A percentile compares a stretch with the other conserved stretches of the same genome.
These are phyloP conservation scores for Dendronephthya gigantea DNA, from an alignment of 64 coral and sea anemone genomes.

Conservation along the genomic window DNA sequence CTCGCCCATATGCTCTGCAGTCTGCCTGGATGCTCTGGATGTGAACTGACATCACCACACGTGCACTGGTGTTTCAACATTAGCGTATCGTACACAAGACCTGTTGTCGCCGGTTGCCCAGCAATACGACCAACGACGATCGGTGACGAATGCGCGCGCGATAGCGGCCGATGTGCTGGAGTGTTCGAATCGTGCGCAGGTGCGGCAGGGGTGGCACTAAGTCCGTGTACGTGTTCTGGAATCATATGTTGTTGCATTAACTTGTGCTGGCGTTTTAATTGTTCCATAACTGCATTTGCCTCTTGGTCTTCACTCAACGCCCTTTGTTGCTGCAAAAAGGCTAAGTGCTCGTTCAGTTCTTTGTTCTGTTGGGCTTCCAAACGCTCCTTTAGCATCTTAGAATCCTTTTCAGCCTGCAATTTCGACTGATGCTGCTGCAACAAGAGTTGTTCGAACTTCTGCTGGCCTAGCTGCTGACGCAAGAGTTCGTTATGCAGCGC, in stretches of 20 bases:
- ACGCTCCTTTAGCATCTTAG: background rate
- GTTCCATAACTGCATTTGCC: background rate
- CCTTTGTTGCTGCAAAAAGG: background rate
- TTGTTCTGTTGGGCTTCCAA: background rate
- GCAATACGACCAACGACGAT: conserved; percentile 53
- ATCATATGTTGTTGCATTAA: conserved; percentile 56
- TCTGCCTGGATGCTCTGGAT: conserved; percentile 88
- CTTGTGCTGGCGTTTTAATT: conserved; percentile 23
- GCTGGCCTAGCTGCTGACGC: conserved; percentile 39
- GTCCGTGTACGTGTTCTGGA: conserved; percentile 53
- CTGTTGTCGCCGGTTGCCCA: conserved; percentile 19
- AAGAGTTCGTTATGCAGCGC: conserved; percentile 53
- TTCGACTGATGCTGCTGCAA: conserved; percentile 36
- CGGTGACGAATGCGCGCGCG: conserved; percentile 82
- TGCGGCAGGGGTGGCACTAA: conserved; percentile 37
- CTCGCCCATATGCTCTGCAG: conserved; percentile 97
- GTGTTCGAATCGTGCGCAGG: conserved; percentile 54
- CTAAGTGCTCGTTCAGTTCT: background rate
- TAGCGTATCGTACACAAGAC: conserved; percentile 83
- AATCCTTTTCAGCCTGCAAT: background rate
- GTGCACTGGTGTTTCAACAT: conserved; percentile 98
- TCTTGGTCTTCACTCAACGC: background rate
- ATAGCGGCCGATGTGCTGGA: conserved; percentile 71
- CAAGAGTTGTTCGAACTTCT: conserved; percentile 30
- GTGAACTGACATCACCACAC: conserved; percentile 74